Base-by-base conservation (phyloP, 2,888 invertebrate species). In the Melipona beecheii region DNA sequence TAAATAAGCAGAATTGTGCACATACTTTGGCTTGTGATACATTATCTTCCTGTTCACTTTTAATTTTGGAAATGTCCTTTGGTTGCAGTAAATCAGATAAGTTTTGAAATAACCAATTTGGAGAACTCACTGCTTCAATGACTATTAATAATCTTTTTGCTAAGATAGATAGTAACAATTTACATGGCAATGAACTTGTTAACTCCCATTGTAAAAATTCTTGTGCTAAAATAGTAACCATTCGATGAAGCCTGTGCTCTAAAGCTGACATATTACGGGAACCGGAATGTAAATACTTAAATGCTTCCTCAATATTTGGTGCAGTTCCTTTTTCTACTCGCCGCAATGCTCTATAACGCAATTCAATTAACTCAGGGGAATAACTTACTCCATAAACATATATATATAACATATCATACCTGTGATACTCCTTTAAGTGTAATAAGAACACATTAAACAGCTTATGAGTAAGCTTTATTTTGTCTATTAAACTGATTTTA, bases 171-270 rank as follows among this genome's bases (percentile, higher is more conserved):
- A 96, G 95, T 5, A 97, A 93, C 52, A 96, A 92, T 92, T 96
- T 96, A 0, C 96, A 96, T 69, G 96, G 96, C 19, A 96, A 95
- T 0, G 97, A 97, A 86, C 96, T 96, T 95, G 96, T 96, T 5
- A 97, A 91, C 90, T 97, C 97, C 96, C 96, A 96, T 1, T 96
- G 96, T 2, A 97, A 94, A 52, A 97, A 95, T 90, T 97, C 96
- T 88, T 96, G 95, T 21, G 93, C 90, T 19, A 97, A 92, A 19
- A 96, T 92, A 17, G 95, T 94, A n/a, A 96, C 95, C 43, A 96
- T 92, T 81, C 96, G 95, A 88, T 96, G 95, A 2, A 96, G 94
- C 83, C 96, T 96, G 87, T 96, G 96, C 71, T 96, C 96, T 13
- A 96, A 95, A 0, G 96, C 94, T 69, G 88, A 71, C 6, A 79